Base-by-base conservation (phyloP, 2,113 vertebrate genomes). In the Atrichornis clamosus region DNA sequence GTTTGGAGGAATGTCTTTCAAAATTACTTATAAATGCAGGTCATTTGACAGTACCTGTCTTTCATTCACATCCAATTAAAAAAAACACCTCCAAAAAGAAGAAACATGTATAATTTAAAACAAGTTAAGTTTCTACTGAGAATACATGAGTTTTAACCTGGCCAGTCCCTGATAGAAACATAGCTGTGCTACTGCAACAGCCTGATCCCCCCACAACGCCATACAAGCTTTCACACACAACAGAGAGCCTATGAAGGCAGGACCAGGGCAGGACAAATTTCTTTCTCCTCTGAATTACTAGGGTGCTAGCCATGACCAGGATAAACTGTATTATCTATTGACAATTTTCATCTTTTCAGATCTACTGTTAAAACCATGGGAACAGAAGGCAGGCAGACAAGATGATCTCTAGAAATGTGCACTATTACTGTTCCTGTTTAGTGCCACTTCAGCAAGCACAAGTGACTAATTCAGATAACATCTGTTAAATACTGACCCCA, bases 311-410 rank as follows among this genome's bases (percentile, higher is more conserved):
- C 56, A 53, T 3, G 17, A 49, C 46, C 46, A 49, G 77, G 32
- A 41, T 26, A 65, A 81, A 84, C 15, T 30, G 11, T 28, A 70
- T 11, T 33, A 37, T 74, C n/a, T 78, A 74, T 21, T 6, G 21
- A 84, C 32, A 49, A 23, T 46, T 91, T 85, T 85, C 13, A 11
- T 68, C 37, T 60, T 68, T 56, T 85, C 53, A 81, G 26, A 80
- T n/a, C 28, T 72, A 65, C 15, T 37, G 65, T 33, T 84, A 35
- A 0, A 3, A 47, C 24, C 56, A 14, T 0, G 0, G 58, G 35
- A 79, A 85, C 30, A 70, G 19, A 81, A 74, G 53, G n/a, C 15
- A 68, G 24, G 50, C 33, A 75, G 60, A 53, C 16, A 26, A 74
- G 56, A 49, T 26, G 26, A 65, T 50, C 15, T 44, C 39, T 35